Base-by-base conservation (phyloP, 2,888 invertebrate species). In the Microlaimidae sp. region DNA sequence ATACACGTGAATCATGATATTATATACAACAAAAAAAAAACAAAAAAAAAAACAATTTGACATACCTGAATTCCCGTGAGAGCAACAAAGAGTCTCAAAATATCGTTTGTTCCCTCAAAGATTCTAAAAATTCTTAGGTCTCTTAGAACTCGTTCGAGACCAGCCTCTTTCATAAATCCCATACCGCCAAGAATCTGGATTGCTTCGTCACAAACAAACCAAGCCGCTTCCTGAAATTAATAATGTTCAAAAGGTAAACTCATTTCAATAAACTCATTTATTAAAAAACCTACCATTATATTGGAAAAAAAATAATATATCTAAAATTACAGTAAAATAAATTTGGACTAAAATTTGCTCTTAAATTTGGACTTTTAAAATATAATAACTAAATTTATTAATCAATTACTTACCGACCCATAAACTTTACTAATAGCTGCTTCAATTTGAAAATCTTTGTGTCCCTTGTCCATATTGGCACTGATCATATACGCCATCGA, bases 51-150 rank as follows among this genome's bases (percentile, higher is more conserved):
- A n/a, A n/a, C n/a, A n/a, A n/a, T n/a, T n/a, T n/a, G n/a, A n/a
- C n/a, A n/a, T 38, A 38, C 38, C 66, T 75, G 72, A 41, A 73
- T 74, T 75, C 88, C 90, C 32, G 93, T 93, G 19, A 97, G 78
- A 19, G 93, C 88, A 49, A 97, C 83, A 75, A 97, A 95, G 49
- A 97, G 77, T 38, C 93, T 77, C 60, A 99, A 78, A 71, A 97
- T 92, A 69, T 97, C 97, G 71, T 97, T 97, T 62, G 93, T 89
- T 65, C 97, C 97, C 75, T 97, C 97, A 73, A 97, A 97, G 69
- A 97, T 97, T 69, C 93, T 79, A 78, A 97, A 99, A 66, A 95
- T 90, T 66, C 95, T 79, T 62, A 95, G 74, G 76, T 97, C 97
- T 58, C 97, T 78, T 75, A 97, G 74, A 46, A 93, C 81, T 63